Base-by-base conservation (phyloP, 1,140 invertebrate species). In the Hirudo medicinalis region DNA sequence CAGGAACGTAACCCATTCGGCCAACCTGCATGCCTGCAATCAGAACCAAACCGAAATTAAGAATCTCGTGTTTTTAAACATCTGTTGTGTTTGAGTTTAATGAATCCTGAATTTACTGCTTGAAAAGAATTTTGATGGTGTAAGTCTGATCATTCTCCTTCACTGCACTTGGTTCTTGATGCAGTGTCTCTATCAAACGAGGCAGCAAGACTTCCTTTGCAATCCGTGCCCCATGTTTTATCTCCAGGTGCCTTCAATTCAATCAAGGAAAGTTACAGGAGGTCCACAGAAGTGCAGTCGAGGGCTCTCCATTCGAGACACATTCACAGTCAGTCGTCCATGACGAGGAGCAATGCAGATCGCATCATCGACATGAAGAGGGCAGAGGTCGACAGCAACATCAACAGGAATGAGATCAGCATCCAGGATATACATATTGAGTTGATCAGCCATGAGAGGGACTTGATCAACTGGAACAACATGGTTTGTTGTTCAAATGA, bases 181-280 rank as follows among this genome's bases (percentile, higher is more conserved):
- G 32, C 32, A 36, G 6, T 6, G 2, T 36, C 32, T 36, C 29
- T 5, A 32, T 27, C 0, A 9, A 22, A 13, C 2, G 67, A 13
- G 9, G 6, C 11, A n/a, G 8, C 67, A 9, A 4, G 0, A 25
- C 11, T 49, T 36, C 29, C 49, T 13, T 32, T 22, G 9, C 22
- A 32, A 69, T 40, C 3, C 36, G 0, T 20, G n/a, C 22, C 20
- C 22, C 19, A 2, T 27, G n/a, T 40, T 40, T 43, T 19, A 32
- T n/a, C 71, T 67, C 32, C 70, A 86, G 86, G 94, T 63, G 94
- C 94, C 2, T 83, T 95, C 60, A 94, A 91, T 78, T 86, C 96
- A 4, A 96, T 92, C 0, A 85, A 89, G 32, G 90, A 85, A 85
- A 92, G 88, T 81, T 87, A 85, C 78, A 86, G 85, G 78, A 87